Evolutionary conservation across 2,113 vertebrate genomes (phyloP), one percentile per base, ranked within the genome.

Genomic region (Pteruthius melanotis): DNA sequence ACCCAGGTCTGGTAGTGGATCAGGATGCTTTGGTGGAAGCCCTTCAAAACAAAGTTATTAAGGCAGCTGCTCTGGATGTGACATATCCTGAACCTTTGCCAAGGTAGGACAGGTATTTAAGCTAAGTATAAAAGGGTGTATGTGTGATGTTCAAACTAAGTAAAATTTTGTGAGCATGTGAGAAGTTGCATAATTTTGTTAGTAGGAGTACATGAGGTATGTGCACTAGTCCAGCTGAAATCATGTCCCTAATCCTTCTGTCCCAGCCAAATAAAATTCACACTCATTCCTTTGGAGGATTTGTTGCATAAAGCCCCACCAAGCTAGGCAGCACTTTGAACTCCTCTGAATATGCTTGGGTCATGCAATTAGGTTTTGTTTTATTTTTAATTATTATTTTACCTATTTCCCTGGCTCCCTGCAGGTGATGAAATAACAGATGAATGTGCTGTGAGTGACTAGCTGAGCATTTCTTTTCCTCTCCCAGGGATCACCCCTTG

Each of bases 51-150:
- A 93, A 97, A 82, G 77, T 90, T 16, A 98, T 99, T 77, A 91
- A 59, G 72, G 98, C 97, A 8, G 98, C 98, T 31, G 98, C 95
- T 6, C 94, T 99, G 93, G 98, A 99, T 33, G 98, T 99, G 89
- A 98, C 98, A 1, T 39, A 98, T 35, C 98, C 98, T 11, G 98
- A 99, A 92, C 98, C 98, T 64, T 92, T 98, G 88, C 98, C 98
- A 61, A 98, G 98, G 98, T 98, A 94, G 80, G 86, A 71, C 22
- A 15, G 7, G 23, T 19, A 14, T 53, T 89, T 69, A 37, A 57
- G 18, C 69, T 52, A 91, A 54, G 64, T 31, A 37, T 18, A 63
- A 28, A 59, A 9, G 22, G 13, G 5, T 13, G 6, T 39, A 8
- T 26, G 10, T 33, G 14, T 61, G 45, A 42, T 35, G 14, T 60